These are phyloP conservation scores for Capra hircus DNA, from an alignment of 2,113 vertebrate species.

Conservation along the genomic window DNA sequence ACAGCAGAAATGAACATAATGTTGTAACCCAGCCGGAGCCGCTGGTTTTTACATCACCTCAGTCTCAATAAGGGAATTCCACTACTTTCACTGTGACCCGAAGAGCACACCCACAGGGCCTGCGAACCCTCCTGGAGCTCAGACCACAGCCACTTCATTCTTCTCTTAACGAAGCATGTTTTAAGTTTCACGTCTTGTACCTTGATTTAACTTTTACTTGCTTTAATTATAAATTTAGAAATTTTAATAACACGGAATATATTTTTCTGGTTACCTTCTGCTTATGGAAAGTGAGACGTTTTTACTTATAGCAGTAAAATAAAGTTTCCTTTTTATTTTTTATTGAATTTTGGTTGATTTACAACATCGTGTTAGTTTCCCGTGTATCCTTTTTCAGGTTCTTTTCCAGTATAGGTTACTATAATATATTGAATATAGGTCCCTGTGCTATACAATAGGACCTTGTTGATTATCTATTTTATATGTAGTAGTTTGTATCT, in stretches of 20 bases:
- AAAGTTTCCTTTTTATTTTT: background rate
- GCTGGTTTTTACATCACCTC: background rate
- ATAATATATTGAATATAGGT: background rate
- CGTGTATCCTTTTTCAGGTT: background rate
- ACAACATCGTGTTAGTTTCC: background rate
- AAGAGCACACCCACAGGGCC: background rate
- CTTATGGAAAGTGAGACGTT: background rate
- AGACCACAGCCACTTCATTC: background rate
- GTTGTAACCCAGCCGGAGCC: background rate
- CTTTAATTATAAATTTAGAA: background rate
- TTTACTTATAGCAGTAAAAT: background rate
- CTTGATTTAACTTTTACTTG: background rate
- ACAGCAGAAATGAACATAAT: background rate
- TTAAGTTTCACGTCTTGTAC: background rate
- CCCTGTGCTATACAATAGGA: background rate
- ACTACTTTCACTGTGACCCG: background rate
- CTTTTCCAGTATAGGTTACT: background rate
- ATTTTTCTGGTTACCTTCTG: background rate
- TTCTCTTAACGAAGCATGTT: background rate
- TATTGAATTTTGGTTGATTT: background rate
- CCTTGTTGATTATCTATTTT: background rate
- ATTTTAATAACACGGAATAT: background rate
- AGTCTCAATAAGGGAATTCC: background rate
- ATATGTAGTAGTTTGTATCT: background rate
- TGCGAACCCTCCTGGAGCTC: background rate